Evolutionary conservation across 2,113 vertebrate species (phyloP), one percentile per base, ranked within the genome.

Genomic region (Pelobates fuscus): DNA sequence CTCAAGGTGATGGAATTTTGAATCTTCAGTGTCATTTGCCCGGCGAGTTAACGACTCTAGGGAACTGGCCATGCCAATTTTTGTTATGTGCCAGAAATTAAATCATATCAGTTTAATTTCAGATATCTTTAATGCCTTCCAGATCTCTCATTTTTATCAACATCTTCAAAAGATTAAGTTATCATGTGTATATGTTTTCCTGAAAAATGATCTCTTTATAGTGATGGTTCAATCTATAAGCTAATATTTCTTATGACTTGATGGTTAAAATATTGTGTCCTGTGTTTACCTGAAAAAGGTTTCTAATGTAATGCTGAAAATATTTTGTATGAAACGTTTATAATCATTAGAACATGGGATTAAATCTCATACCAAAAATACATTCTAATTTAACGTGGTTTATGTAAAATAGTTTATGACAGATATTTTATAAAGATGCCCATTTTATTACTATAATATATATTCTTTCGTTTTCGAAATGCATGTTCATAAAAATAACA

Each of bases 31-130:
- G 73, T 77, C 73, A 68, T 61, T 24, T 46, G 57, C 41, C 26
- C n/a, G 32, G 65, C 65, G 67, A 20, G 41, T 59, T 61, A 20
- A 61, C 23, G 52, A 37, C 73, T 68, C 65, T 23, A 49, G 73
- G 73, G 73, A 77, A 52, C 52, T 49, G 26, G 43, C 73, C 30
- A 77, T 59, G 65, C 73, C 65, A 77, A 58, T 32, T 60, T 20
- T 8, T 8, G 61, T 60, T 61, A 61, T 77, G 67, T 67, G 73
- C 64, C 73, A 77, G 44, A 67, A 77, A 77, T 67, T 68, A 68
- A 77, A 77, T 77, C 73, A 77, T 77, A 68, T 67, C 72, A 67
- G 72, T 76, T 67, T 59, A 27, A 76, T 67, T 67, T 76, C 43
- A 67, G 72, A 67, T 76, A 59, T 60, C 62, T 27, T 62, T 77